phyloP scores from a whole-genome alignment of 2,797 vertebrate species.

The Anabacerthia variegaticeps region DNA sequence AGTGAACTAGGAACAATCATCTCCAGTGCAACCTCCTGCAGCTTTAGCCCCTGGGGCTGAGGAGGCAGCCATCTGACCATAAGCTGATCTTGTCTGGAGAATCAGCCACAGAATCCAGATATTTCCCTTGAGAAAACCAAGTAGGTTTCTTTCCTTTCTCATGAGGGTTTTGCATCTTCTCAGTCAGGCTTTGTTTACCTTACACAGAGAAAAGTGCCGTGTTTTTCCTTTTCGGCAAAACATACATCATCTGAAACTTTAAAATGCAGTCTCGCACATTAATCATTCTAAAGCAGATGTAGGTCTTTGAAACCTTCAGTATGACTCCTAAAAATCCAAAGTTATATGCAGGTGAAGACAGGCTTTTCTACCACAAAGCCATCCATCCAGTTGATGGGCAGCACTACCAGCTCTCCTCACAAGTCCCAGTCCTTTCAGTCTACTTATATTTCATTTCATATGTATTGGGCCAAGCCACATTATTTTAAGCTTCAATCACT shows the following conservation, averaged over 20 bases:
- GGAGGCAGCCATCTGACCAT: neutral
- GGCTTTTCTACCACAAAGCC: neutral
- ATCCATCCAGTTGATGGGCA: neutral
- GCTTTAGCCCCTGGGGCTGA: neutral
- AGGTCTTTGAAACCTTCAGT: neutral
- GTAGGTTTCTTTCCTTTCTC: neutral
- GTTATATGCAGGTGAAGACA: neutral
- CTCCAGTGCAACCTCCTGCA: neutral
- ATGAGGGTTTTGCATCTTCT: neutral
- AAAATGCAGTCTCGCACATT: neutral
- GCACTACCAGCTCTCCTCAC: neutral
- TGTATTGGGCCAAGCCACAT: neutral
- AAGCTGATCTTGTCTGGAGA: neutral
- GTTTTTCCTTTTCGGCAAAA: neutral
- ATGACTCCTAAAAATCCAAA: neutral
- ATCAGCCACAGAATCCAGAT: neutral
- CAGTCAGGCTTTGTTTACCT: neutral
- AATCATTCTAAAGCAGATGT: neutral
- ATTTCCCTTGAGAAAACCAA: neutral
- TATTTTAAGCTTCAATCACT: neutral
- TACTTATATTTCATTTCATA: neutral
- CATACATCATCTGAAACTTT: neutral
- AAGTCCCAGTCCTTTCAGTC: neutral
- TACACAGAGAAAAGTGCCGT: accelerated
- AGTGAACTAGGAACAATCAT: neutral